phyloP scores from a whole-genome alignment of 2,113 vertebrate genomes.

The Paradoxurus hermaphroditus region DNA sequence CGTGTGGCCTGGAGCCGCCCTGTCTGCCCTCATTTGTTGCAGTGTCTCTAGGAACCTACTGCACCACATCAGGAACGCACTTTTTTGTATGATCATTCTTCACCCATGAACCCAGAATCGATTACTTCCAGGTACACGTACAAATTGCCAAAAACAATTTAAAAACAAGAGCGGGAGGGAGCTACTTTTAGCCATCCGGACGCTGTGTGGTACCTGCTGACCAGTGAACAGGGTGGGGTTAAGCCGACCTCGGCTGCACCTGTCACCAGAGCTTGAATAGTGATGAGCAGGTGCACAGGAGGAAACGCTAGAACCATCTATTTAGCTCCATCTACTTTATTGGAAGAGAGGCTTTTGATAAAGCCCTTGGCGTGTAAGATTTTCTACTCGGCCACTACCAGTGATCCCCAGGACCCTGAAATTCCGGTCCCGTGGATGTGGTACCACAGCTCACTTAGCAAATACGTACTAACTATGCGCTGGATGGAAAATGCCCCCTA shows the following conservation, averaged over 20 bases:
- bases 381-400: neutral
- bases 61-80: neutral
- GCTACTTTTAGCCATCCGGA: neutral
- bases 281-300: neutral
- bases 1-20: neutral
- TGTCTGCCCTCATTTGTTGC: neutral
- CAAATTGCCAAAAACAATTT: neutral
- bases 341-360: neutral
- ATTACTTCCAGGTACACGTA: neutral
- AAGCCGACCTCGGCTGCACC: neutral
- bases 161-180: neutral
- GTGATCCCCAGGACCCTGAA: neutral
- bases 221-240: neutral
- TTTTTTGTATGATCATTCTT: neutral
- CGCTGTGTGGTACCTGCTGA: fast-evolving
- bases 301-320: neutral
- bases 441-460: neutral
- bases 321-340: neutral
- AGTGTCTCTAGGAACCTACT: neutral
- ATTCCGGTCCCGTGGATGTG: neutral
- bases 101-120: neutral
- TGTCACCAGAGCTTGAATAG: neutral
- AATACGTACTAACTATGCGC: neutral
- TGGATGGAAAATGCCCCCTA: fast-evolving
- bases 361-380: neutral